Base-by-base conservation (phyloP, 2,888 invertebrate genomes). In the Cactoblastis cactorum region DNA sequence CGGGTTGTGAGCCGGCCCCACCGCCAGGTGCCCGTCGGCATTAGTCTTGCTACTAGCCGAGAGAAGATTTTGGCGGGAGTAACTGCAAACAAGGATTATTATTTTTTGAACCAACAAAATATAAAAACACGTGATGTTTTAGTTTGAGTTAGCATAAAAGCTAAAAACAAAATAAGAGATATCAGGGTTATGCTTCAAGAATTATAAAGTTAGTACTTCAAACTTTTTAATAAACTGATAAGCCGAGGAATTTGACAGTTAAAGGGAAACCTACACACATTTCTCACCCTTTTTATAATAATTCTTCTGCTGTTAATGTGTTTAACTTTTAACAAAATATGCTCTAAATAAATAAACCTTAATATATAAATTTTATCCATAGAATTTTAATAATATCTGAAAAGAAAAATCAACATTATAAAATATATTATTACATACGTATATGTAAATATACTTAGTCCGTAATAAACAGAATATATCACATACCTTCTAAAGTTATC, bases 401-500 rank as follows among this genome's bases (percentile, higher is more conserved):
- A 87, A 87, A 81, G 62, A 79, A 67, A 79, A 73, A 74, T 61
- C 54, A 55, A 55, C 48, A 51, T 57, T 51, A 15, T 22, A 32
- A 28, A 4, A 8, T 17, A 37, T 9, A 37, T 17, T 37, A 37
- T 2, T 35, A 15, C 6, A 28, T 28, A 43, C 24, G 1, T 1
- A 41, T 14, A 15, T 22, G 24, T 19, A 41, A 14, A 24, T 22
- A 1, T 5, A 24, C 46, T 47, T 49, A 53, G 11, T 52, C 60
- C 54, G 33, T 2, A 39, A 46, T 50, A 55, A 48, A 39, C 55
- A 54, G 54, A 56, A 56, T 32, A 51, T 48, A 49, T 52, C 2
- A 18, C 18, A n/a, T 93, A 96, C 96, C 96, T 96, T 88, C 96
- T 90, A 80, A 97, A 97, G 84, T 97, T 97, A 77, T 97, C 97